Percentiles rank a stretch among this genome's conserved stretches.
Evolutionary conservation across 2,113 vertebrate genomes (phyloP).

Genomic region (Myiozetetes cayanensis): DNA sequence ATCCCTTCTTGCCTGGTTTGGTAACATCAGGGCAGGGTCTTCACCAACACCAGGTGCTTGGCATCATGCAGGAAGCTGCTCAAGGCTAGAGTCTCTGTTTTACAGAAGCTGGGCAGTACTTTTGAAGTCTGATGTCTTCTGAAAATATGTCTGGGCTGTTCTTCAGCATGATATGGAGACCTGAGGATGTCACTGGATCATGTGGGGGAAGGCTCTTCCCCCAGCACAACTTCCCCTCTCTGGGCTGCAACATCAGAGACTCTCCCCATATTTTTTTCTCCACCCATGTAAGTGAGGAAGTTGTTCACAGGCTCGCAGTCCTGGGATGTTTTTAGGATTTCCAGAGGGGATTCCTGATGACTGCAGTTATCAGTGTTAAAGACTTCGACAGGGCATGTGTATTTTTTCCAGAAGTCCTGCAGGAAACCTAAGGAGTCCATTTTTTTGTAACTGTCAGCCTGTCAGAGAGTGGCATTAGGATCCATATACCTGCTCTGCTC

Average conservation of each 20-base stretch:
- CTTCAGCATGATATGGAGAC: rapidly evolving
- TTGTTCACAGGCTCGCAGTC: neutral
- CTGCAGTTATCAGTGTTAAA: neutral
- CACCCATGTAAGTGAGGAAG: neutral
- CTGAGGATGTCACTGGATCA: neutral
- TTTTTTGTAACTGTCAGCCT: neutral
- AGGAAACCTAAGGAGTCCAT: neutral
- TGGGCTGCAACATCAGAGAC: neutral
- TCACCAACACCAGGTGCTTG: neutral
- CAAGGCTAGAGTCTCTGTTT: neutral
- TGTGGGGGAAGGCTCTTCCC: neutral
- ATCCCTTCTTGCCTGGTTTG: neutral
- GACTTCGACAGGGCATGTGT: neutral
- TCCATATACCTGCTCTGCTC: neutral
- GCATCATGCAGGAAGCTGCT: neutral
- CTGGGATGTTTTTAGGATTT: neutral
- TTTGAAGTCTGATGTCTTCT: neutral
- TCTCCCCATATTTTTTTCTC: neutral
- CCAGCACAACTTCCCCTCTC: neutral
- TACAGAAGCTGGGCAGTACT: neutral
- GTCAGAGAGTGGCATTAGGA: neutral
- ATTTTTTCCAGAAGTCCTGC: neutral
- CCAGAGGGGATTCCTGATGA: neutral
- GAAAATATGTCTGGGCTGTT: neutral
- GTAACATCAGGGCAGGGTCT: neutral